Base-by-base conservation (phyloP, 2,113 vertebrate genomes). In the Hepsetus odoe region DNA sequence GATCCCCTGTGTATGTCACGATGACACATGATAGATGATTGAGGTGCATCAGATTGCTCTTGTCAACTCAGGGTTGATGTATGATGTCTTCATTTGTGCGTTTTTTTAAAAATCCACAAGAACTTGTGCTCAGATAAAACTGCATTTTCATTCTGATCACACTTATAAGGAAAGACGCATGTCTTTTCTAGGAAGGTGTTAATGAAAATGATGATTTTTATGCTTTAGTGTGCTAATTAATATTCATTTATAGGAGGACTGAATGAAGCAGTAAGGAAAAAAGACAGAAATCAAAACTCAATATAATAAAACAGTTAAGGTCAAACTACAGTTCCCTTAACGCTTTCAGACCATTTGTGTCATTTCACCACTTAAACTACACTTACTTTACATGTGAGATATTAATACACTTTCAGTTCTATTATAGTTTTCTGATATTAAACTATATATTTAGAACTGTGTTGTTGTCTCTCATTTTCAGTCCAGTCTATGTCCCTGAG, bases 291-390 rank as follows among this genome's bases (percentile, higher is more conserved):
- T 85, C 87, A 81, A 83, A 85, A 87, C 87, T 89, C 86, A 85
- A 90, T 89, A 87, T 91, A 89, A 91, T 90, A 90, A 89, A 83
- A 90, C 88, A 90, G 90, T 84, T 91, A 90, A 89, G 86, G 90
- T 90, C 87, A 87, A n/a, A n/a, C n/a, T n/a, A n/a, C n/a, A n/a
- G n/a, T n/a, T n/a, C n/a, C n/a, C n/a, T n/a, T n/a, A n/a, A n/a
- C n/a, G n/a, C n/a, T n/a, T n/a, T n/a, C n/a, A n/a, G n/a, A n/a
- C n/a, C n/a, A n/a, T n/a, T n/a, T n/a, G n/a, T n/a, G n/a, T n/a
- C n/a, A n/a, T n/a, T n/a, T n/a, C n/a, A n/a, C n/a, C n/a, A n/a
- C n/a, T n/a, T n/a, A n/a, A n/a, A n/a, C n/a, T n/a, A n/a, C n/a
- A n/a, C n/a, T n/a, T n/a, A n/a, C n/a, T n/a, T n/a, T n/a, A n/a